Conservation (phyloP, 92 coral and sea anemone species). For the Porites cylindrica region DNA sequence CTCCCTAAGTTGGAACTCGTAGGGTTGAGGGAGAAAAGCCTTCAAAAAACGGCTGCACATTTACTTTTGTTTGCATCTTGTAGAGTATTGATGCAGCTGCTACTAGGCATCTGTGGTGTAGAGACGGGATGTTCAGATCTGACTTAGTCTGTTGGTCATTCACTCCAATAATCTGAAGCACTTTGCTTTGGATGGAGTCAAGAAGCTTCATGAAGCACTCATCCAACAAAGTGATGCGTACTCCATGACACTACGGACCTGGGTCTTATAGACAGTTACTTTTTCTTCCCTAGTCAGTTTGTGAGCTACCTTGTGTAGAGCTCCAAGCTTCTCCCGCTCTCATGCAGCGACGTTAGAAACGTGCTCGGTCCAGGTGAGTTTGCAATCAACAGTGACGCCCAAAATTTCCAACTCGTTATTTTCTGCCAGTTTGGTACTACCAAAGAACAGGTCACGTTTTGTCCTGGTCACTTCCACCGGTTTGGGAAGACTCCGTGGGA, state of each 20-base stretch:
- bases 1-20: neutral
- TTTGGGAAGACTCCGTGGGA: conserved; percentile 1
- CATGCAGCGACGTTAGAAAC: neutral
- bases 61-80: neutral
- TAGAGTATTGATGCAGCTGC: neutral
- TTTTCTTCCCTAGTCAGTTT: conserved; percentile 1
- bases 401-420: neutral
- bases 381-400: conserved; percentile 9
- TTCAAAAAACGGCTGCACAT: neutral
- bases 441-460: too few relatives aligned
- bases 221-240: neutral
- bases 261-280: conserved; percentile 13
- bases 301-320: conserved; percentile 3
- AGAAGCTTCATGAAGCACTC: neutral
- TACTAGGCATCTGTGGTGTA: neutral
- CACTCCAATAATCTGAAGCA: neutral
- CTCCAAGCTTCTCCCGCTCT: conserved; percentile 5
- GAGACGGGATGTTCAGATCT: neutral
- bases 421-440: neutral
- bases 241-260: neutral
- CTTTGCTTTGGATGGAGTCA: conserved; percentile 4
- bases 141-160: neutral
- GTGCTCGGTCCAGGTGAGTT: conserved; percentile 9
- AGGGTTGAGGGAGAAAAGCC: neutral
- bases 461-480: too few relatives aligned